Base-by-base conservation (phyloP, 2,113 vertebrate species). In the Podarcis cretensis region DNA sequence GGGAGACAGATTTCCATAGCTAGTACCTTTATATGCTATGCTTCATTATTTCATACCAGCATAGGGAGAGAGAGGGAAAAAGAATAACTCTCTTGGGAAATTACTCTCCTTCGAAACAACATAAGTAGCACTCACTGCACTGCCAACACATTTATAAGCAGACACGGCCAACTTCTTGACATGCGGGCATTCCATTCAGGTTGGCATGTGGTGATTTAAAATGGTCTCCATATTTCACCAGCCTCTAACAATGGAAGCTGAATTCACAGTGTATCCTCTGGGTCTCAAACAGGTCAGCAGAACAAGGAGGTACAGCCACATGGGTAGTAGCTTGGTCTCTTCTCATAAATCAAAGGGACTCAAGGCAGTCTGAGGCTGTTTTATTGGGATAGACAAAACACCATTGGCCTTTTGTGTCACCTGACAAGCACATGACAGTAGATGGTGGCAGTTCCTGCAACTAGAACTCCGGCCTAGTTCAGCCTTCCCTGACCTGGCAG, bases 41-140 rank as follows among this genome's bases (percentile, higher is more conserved):
- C 87, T 91, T 94, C 14, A 37, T 88, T 78, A 89, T 77, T 90
- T 89, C 32, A 86, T 25, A 81, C 82, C 77, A 90, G 76, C 30
- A 88, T 48, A 86, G 30, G 35, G 75, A 54, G 43, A 86, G 20
- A n/a, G 66, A 65, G 65, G 76, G 23, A 8, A 12, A 94, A 91
- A 25, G 21, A 6, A 79, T 91, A 92, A 89, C 71, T 3, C 21
- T 1, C 83, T 43, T 65, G 30, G 75, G 89, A 92, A 92, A 76
- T 5, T 90, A 92, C 89, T 9, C 2, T 14, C 1, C 85, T 90
- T 86, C 37, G 21, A 91, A 84, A n/a, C 27, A 23, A 25, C 76
- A 16, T 73, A 87, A 75, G 6, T 89, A 85, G 73, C 12, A 23
- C 59, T 71, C 57, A 68, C 59, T 20, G 8, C 5, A 1, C n/a